A percentile compares a stretch with the other conserved stretches of the same genome.
Evolutionary conservation across 1,140 invertebrate species (phyloP).

Genomic region (Triops cancriformis): DNA sequence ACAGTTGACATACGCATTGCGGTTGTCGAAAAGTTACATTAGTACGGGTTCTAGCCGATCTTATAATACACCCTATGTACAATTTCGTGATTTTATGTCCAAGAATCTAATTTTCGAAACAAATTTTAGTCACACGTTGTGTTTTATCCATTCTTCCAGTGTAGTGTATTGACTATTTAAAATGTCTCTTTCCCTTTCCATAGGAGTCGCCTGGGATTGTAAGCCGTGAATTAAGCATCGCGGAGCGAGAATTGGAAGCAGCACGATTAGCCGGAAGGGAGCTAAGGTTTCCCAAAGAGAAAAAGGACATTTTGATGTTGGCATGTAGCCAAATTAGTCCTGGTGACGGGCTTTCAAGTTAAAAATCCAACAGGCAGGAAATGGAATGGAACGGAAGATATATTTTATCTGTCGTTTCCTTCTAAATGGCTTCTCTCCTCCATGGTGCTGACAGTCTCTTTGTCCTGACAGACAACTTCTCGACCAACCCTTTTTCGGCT

Average conservation of each 20-base stretch:
- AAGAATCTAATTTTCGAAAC: neutral
- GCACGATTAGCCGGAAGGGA: constrained; percentile 81
- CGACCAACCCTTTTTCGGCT: no score
- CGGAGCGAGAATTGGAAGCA: constrained; percentile 80
- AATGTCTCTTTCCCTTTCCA: constrained; percentile 36
- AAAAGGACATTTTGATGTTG: constrained; percentile 84
- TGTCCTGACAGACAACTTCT: no score
- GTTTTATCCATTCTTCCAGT: no score
- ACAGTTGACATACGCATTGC: no score
- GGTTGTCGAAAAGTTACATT: no score
- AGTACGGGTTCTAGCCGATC: no score
- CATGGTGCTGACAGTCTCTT: no score
- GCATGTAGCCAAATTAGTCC: constrained; percentile 62
- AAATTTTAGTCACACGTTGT: neutral
- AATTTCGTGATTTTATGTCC: neutral
- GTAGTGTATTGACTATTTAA: neutral
- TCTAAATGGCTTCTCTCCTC: no score
- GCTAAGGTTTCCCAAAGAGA: constrained; percentile 87
- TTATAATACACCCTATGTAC: no score
- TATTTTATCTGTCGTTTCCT: no score
- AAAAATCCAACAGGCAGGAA: neutral
- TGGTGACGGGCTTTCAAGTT: constrained; percentile 23
- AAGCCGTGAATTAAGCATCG: constrained; percentile 65
- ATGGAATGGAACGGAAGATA: neutral
- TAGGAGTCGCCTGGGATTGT: constrained; percentile 73